These are phyloP conservation scores for Lagopus leucura DNA, from an alignment of 2,113 vertebrate species.

Conservation along the genomic window DNA sequence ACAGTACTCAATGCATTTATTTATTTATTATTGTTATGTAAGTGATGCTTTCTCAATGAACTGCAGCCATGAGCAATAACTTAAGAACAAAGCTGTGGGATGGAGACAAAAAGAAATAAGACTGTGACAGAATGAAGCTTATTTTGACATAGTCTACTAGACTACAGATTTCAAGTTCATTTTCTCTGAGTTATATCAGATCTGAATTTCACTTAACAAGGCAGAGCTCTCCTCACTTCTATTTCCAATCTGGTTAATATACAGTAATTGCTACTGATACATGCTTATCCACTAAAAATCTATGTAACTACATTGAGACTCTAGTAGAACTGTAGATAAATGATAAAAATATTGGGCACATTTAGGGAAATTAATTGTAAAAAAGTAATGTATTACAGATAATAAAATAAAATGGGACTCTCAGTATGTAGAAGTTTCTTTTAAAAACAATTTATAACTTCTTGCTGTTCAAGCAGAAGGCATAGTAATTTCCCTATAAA, in stretches of 20 bases:
- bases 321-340: not conserved
- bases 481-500: slow-evolving; percentile 44
- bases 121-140: not conserved
- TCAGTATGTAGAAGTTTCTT: not conserved
- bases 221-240: not conserved
- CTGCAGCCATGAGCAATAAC: not conserved
- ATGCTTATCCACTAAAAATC: not conserved
- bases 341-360: not conserved
- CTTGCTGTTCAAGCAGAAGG: slow-evolving; percentile 27
- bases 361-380: slow-evolving; percentile 39
- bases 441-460: slow-evolving; percentile 22
- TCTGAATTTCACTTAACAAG: not conserved
- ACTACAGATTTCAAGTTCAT: not conserved
- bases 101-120: not conserved
- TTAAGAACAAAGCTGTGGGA: not conserved
- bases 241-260: not conserved
- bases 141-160: not conserved
- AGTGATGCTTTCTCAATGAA: not conserved
- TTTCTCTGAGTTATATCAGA: not conserved
- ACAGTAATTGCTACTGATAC: not conserved
- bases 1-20: not conserved
- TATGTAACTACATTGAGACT: not conserved
- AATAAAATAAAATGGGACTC: slow-evolving; percentile 24
- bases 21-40: not conserved
- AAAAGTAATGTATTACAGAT: slow-evolving; percentile 27